A percentile compares a stretch with the other conserved stretches of the same genome.
These are phyloP conservation scores for Alauda arvensis DNA, from an alignment of 2,797 vertebrate genomes.

Conservation along the genomic window DNA sequence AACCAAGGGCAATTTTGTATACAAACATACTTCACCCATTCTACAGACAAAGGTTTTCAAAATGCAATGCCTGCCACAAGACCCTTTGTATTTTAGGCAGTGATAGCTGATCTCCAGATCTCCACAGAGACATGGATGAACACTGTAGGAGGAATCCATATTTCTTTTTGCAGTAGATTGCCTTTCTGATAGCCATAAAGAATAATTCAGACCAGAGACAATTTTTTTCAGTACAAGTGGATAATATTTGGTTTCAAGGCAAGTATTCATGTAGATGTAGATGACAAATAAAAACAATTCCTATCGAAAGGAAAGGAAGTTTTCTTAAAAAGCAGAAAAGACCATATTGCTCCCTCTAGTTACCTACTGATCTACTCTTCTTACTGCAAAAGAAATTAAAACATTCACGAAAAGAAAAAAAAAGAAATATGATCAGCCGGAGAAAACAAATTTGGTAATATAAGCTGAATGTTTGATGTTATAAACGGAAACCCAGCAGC, in stretches of 20 bases:
- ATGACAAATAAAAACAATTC: not conserved
- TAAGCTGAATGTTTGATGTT: not conserved
- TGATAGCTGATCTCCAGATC: not conserved
- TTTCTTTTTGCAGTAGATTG: no score
- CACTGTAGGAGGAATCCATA: not conserved
- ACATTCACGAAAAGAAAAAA: not conserved
- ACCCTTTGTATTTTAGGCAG: not conserved
- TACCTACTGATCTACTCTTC: not conserved
- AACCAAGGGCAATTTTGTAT: not conserved
- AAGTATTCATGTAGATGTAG: not conserved
- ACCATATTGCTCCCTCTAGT: not conserved
- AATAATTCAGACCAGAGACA: not conserved
- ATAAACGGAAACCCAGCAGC: not conserved
- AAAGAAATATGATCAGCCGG: not conserved
- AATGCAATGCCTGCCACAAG: not conserved
- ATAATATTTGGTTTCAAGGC: not conserved
- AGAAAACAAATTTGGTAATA: not conserved
- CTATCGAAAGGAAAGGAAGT: not conserved
- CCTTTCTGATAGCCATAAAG: not conserved
- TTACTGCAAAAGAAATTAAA: not conserved
- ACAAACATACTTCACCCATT: not conserved
- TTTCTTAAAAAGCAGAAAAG: not conserved
- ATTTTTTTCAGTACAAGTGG: not conserved
- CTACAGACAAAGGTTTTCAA: not conserved
- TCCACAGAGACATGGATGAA: not conserved